phyloP scores from a whole-genome alignment of 1,140 invertebrate genomes.

The Hylaeus anthracinus region DNA sequence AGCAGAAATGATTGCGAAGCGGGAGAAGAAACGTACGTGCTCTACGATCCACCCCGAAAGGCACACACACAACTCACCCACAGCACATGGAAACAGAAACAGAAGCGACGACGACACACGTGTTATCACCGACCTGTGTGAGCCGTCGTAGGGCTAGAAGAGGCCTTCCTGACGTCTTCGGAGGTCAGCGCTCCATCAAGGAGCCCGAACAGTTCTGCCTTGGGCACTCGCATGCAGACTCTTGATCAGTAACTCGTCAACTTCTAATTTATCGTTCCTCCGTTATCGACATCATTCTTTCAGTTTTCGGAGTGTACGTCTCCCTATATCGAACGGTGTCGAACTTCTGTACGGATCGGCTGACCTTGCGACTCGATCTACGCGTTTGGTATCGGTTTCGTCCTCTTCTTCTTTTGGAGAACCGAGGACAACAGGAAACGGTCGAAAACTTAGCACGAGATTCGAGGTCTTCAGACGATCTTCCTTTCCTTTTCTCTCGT shows the following conservation, averaged over 20 bases:
- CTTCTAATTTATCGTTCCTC: slow-evolving; percentile 37
- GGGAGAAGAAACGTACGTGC: slow-evolving; percentile 18
- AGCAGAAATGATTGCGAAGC: slow-evolving; percentile 4
- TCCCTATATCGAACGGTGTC: no score
- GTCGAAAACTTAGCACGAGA: slow-evolving; percentile 4
- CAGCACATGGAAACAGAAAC: slow-evolving; percentile 38
- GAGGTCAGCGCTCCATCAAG: slow-evolving; percentile 70
- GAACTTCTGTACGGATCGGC: neutral
- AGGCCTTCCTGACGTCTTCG: slow-evolving; percentile 66
- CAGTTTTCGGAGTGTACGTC: neutral
- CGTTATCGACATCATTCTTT: slow-evolving; percentile 13
- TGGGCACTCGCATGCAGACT: slow-evolving; percentile 75
- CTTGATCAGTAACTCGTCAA: neutral
- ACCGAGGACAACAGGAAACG: no score
- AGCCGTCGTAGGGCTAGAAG: slow-evolving; percentile 60
- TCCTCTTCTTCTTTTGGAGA: neutral
- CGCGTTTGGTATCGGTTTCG: neutral
- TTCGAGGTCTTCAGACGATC: no score
- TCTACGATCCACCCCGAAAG: slow-evolving; percentile 26
- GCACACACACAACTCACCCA: slow-evolving; percentile 49
- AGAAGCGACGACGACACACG: slow-evolving; percentile 27
- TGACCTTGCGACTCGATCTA: neutral
- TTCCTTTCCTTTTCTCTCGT: no score
- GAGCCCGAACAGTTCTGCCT: slow-evolving; percentile 70
- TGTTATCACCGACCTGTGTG: slow-evolving; percentile 70